phyloP scores from a whole-genome alignment of 2,888 invertebrate genomes.

The Tyria jacobaeae region DNA sequence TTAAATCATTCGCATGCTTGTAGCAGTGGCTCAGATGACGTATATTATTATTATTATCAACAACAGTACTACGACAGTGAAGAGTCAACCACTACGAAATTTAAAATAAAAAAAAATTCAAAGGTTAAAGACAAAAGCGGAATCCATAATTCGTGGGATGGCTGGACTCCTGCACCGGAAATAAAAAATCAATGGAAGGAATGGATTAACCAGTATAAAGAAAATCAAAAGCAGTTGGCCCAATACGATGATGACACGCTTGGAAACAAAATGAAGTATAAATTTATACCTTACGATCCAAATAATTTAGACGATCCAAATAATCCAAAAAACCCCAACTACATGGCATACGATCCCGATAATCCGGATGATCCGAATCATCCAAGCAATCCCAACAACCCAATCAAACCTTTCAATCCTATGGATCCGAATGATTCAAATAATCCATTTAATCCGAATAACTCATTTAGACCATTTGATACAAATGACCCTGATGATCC shows the following conservation, averaged over 20 bases:
- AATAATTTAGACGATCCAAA: neutral
- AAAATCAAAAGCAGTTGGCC: neutral
- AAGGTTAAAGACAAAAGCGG: neutral
- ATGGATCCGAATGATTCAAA: constrained; percentile 7
- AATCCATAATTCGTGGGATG: constrained; percentile 5
- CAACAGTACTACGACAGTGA: neutral
- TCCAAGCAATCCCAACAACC: constrained; percentile 6
- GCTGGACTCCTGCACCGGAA: constrained; percentile 6
- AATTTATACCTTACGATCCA: constrained; percentile 3
- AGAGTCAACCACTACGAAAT: neutral
- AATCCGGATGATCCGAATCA: neutral
- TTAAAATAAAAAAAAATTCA: neutral
- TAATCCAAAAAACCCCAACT: constrained; percentile 8
- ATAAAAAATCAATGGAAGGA: constrained; percentile 1
- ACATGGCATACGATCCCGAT: neutral
- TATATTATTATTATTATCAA: neutral
- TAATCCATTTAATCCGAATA: constrained; percentile 10
- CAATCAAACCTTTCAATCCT: constrained; percentile 6
- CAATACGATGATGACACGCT: neutral
- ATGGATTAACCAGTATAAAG: neutral
- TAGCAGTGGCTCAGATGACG: rapidly evolving
- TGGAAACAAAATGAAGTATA: neutral
- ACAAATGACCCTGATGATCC: neutral
- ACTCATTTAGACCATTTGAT: neutral
- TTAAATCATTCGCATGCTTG: constrained; percentile 1